These are phyloP conservation scores for Acyrthosiphon pisum DNA, from an alignment of 1,140 invertebrate genomes.

Conservation along the genomic window DNA sequence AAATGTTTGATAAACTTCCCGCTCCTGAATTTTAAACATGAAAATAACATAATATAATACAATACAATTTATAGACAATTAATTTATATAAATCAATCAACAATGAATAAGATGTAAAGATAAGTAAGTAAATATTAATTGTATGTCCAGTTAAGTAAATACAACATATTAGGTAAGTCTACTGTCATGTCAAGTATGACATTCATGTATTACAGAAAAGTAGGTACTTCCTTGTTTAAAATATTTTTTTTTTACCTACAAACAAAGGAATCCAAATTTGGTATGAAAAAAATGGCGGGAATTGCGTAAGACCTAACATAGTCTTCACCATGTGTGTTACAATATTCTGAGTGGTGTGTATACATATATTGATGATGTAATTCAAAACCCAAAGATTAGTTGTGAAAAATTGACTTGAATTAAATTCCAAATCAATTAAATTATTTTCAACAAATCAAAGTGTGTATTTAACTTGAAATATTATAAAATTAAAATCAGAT, in stretches of 20 bases:
- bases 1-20: neutral
- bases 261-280: neutral
- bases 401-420: neutral
- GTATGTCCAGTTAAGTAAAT: too few species aligned
- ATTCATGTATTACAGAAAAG: neutral
- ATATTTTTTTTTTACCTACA: neutral
- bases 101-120: neutral
- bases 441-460: neutral
- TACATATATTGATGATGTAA: neutral
- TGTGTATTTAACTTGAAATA: neutral
- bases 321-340: neutral
- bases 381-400: neutral
- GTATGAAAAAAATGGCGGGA: neutral
- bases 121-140: too few species aligned
- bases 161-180: too few species aligned
- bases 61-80: neutral
- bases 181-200: neutral
- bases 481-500: neutral
- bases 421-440: neutral
- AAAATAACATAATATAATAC: constrained; percentile 6
- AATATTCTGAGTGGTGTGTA: neutral
- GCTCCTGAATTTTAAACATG: neutral
- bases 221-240: neutral
- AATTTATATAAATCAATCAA: neutral
- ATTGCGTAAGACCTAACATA: neutral